Percentiles rank a stretch among this genome's conserved stretches.
phyloP scores from a whole-genome alignment of 2,113 vertebrate genomes.

The Agapornis roseicollis region DNA sequence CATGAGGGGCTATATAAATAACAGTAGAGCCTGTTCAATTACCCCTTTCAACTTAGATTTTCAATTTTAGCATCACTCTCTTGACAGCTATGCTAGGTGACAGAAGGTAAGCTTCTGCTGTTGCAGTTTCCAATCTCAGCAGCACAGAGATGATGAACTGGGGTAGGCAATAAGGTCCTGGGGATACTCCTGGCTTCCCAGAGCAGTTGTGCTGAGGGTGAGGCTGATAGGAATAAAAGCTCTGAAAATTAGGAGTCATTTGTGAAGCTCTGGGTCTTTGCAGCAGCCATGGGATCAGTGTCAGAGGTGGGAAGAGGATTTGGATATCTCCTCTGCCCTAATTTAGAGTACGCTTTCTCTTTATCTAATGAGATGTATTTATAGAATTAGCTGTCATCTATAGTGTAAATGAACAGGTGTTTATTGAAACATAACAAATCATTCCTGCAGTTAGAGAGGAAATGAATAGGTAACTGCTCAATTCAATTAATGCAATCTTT shows the following conservation, averaged over 20 bases:
- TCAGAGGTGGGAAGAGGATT: background rate
- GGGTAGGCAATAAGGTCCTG: background rate
- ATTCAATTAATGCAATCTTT: background rate
- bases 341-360: background rate
- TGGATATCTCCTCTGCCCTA: background rate
- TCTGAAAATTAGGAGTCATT: background rate
- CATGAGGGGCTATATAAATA: constrained; percentile 16
- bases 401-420: constrained; percentile 15
- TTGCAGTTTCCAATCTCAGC: background rate
- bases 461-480: background rate
- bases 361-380: background rate
- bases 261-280: background rate
- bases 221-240: background rate
- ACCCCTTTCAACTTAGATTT: constrained; percentile 1
- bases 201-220: background rate
- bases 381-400: background rate
- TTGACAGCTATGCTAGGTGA: constrained; percentile 19
- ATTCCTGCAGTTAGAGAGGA: background rate
- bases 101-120: background rate
- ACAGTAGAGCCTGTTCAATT: background rate
- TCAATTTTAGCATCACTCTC: constrained; percentile 34
- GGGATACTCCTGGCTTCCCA: background rate
- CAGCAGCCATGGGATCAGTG: background rate
- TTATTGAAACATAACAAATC: constrained; percentile 14
- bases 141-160: background rate